Evolutionary conservation across 2,797 vertebrate species (phyloP).

Genomic region (Cossypha caffra): DNA sequence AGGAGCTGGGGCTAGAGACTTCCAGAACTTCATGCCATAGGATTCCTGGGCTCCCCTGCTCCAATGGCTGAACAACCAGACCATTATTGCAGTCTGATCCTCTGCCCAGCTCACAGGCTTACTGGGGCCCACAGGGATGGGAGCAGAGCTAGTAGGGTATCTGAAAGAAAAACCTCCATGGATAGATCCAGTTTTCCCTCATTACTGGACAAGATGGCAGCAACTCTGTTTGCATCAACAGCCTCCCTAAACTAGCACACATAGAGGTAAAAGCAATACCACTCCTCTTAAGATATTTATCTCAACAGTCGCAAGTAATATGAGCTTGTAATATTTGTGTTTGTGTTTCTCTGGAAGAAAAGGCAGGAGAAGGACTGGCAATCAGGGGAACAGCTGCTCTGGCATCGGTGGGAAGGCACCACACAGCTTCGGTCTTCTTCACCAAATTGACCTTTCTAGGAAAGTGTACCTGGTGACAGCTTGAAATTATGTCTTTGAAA

Average conservation of each 20-base stretch:
- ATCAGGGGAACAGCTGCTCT: background rate
- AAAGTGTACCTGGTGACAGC: background rate
- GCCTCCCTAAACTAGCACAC: background rate
- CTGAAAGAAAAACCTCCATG: background rate
- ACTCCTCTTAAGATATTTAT: background rate
- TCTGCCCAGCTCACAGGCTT: background rate
- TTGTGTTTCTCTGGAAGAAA: background rate
- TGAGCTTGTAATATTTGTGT: background rate
- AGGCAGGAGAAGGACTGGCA: background rate
- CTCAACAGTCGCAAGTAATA: background rate
- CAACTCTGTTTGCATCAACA: background rate
- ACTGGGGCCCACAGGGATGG: rapidly evolving
- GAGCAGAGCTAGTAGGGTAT: background rate
- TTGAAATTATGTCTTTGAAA: slow-evolving; percentile 9
- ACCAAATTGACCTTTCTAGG: background rate
- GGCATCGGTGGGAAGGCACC: background rate
- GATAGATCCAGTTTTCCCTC: background rate
- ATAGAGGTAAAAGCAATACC: background rate
- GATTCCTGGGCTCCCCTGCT: background rate
- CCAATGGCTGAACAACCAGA: background rate
- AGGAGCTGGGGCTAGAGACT: background rate
- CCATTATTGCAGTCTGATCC: background rate
- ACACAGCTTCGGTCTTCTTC: background rate
- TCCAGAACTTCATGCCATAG: background rate
- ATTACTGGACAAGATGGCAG: background rate